Evolutionary conservation across 2,888 invertebrate genomes (phyloP).

Genomic region (Euplagia quadripunctaria): DNA sequence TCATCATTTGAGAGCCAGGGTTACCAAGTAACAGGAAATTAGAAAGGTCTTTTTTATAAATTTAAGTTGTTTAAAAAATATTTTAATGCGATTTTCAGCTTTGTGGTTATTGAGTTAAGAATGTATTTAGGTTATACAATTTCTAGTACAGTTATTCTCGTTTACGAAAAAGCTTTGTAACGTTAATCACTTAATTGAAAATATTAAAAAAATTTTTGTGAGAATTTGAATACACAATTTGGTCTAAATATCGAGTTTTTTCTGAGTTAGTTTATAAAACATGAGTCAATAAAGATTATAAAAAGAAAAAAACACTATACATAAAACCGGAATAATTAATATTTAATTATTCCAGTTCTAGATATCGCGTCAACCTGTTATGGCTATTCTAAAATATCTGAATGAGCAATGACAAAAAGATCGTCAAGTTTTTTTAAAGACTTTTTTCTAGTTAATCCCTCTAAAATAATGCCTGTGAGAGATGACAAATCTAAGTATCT

Average conservation of each 20-base stretch:
- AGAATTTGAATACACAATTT: not conserved
- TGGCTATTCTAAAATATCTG: not conserved
- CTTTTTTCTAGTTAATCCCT: not conserved
- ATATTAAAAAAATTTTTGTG: not conserved
- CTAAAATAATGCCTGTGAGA: not conserved
- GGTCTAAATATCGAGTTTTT: not conserved
- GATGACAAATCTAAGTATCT: not conserved
- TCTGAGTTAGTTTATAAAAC: not conserved
- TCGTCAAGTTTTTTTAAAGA: not conserved
- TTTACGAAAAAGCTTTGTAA: not conserved
- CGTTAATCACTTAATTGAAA: not conserved
- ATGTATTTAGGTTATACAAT: not conserved
- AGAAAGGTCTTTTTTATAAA: constrained; percentile 34
- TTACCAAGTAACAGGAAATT: constrained; percentile 68
- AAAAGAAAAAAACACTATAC: not conserved
- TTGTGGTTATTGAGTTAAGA: not conserved
- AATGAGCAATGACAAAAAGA: too few relatives aligned
- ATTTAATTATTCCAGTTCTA: not conserved
- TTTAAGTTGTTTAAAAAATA: constrained; percentile 1
- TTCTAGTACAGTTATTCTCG: not conserved
- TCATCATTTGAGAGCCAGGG: constrained; percentile 56
- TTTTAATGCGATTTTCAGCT: constrained; percentile 13
- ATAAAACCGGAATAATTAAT: not conserved
- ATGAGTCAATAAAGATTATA: not conserved
- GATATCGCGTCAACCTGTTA: not conserved